phyloP scores from a whole-genome alignment of 1,140 invertebrate genomes.

The Nautilus pompilius region DNA sequence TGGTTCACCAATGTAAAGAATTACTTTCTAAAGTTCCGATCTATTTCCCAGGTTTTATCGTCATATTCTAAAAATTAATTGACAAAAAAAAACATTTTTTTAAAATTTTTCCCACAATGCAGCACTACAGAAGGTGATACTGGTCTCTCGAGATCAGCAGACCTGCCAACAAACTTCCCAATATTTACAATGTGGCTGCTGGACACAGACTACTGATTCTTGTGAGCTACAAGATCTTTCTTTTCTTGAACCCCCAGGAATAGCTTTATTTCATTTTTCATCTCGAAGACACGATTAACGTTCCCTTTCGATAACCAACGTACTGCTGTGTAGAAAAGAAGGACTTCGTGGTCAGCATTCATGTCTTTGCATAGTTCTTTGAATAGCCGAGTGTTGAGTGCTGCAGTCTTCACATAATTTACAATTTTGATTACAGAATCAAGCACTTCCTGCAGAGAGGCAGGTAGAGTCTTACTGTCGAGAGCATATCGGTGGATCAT shows the following conservation, averaged over 20 bases:
- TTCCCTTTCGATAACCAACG: not conserved
- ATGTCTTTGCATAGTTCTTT: not conserved
- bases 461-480: constrained; percentile 6
- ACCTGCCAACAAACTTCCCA: too few relatives aligned
- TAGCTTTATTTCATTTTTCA: constrained; percentile 1
- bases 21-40: too few relatives aligned
- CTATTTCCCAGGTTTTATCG: too few relatives aligned
- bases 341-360: constrained; percentile 1
- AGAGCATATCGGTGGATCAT: constrained; percentile 10
- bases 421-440: constrained; percentile 4
- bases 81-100: too few relatives aligned
- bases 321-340: not conserved
- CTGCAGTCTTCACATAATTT: not conserved
- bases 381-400: not conserved
- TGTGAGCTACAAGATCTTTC: not conserved
- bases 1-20: too few relatives aligned
- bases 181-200: too few relatives aligned
- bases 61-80: too few relatives aligned
- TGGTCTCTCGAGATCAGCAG: too few relatives aligned
- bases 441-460: constrained; percentile 3
- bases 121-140: too few relatives aligned
- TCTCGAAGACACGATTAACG: not conserved
- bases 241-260: not conserved
- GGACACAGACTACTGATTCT: too few relatives aligned
- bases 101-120: too few relatives aligned